Conservation (phyloP, 2,888 invertebrate species). For the Abrostola tripartita region DNA sequence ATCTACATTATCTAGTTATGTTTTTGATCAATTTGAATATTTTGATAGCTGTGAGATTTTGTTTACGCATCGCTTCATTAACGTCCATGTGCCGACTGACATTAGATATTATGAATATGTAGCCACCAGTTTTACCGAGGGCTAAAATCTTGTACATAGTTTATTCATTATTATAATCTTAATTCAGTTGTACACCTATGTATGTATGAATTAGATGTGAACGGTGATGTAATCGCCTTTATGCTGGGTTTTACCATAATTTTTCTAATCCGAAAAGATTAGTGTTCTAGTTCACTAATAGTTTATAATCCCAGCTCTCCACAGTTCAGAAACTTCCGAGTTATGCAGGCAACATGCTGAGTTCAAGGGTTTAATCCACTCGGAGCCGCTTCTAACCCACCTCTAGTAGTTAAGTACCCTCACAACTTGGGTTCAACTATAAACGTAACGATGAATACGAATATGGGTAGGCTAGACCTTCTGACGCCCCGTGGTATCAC, state of each 20-base stretch:
- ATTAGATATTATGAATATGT: too few species aligned
- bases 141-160: too few species aligned
- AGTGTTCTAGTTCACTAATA: not conserved
- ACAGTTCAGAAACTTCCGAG: not conserved
- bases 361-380: slow-evolving; percentile 17
- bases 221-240: not conserved
- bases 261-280: not conserved
- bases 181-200: too few species aligned
- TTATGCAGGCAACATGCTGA: not conserved
- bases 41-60: slow-evolving; percentile 10
- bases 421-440: not conserved
- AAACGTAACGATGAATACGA: slow-evolving; percentile 1
- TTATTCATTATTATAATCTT: too few species aligned
- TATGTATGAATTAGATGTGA: not conserved
- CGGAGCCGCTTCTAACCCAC: not conserved
- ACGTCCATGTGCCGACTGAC: too few species aligned
- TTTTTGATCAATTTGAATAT: slow-evolving; percentile 47
- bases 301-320: too few species aligned
- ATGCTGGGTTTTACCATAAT: not conserved
- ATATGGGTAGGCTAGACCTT: not conserved
- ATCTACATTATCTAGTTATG: slow-evolving; percentile 9
- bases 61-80: too few species aligned
- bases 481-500: not conserved
- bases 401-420: slow-evolving; percentile 3
- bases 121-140: too few species aligned